Evolutionary conservation across 2,797 vertebrate species (phyloP), one percentile per base, ranked within the genome.

Genomic region (Smutsia gigantea): DNA sequence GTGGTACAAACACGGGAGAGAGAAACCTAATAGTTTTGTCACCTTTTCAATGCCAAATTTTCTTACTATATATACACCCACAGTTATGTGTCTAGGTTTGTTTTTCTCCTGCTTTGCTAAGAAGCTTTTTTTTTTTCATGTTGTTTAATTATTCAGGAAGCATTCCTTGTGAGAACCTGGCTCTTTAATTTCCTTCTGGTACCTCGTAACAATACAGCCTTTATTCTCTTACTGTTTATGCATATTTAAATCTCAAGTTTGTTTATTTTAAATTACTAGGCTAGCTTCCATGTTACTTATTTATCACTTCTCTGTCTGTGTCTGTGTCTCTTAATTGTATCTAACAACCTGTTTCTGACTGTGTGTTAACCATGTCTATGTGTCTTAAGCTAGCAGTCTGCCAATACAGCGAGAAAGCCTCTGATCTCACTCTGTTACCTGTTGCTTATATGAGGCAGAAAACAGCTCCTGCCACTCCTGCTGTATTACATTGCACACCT

Each of bases 41-140:
- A 71, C 78, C 90, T 96, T 81, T 90, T 92, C 84, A 68, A 1
- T 78, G 90, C 81, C 82, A 86, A 5, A 31, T n/a, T 87, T 97
- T 83, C 69, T 92, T 92, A 19, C 51, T 95, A 25, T 85, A 49
- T 90, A 86, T 88, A 63, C 29, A 74, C 51, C 27, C 63, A 68
- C 66, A 42, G 34, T 64, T 83, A n/a, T 92, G 23, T 90, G 61
- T 77, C 91, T 94, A 49, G 25, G 15, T 94, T 97, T 95, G 63
- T 95, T 90, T 46, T 95, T 69, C 74, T 94, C 83, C 51, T 71
- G 59, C 86, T 92, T 94, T 95, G 57, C 84, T 81, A 49, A 92
- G 68, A 75, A 87, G 34, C 34, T 75, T 71, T 46, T 27, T 93
- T 66, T 71, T 11, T 21, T 27, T 0, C 11, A 75, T 53, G 37